phyloP scores from a whole-genome alignment of 2,888 invertebrate species.

The Pachliopta kotzebuea region DNA sequence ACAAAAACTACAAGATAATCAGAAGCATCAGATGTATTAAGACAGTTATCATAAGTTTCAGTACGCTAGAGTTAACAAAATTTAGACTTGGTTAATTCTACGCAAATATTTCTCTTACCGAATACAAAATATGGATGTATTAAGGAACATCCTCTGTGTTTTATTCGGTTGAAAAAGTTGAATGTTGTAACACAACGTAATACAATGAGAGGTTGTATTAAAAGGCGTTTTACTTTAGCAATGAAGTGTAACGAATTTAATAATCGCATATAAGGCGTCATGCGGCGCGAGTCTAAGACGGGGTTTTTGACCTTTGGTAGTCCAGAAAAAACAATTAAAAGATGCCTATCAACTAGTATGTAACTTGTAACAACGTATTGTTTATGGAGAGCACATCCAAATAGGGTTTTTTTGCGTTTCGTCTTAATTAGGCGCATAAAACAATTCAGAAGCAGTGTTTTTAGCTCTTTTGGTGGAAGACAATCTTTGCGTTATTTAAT shows the following conservation, averaged over 20 bases:
- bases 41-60: no score
- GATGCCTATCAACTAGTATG: slow-evolving; percentile 56
- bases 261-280: slow-evolving; percentile 25
- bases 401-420: slow-evolving; percentile 47
- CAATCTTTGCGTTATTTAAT: slow-evolving; percentile 11
- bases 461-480: slow-evolving; percentile 10
- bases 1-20: no score
- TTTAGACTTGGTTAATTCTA: no score
- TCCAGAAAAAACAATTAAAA: slow-evolving; percentile 64
- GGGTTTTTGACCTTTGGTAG: slow-evolving; percentile 49
- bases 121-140: background rate
- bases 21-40: no score
- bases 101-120: no score
- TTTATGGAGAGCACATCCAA: slow-evolving; percentile 43
- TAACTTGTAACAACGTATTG: slow-evolving; percentile 65
- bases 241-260: slow-evolving; percentile 29
- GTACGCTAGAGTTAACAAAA: no score
- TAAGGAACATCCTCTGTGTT: background rate
- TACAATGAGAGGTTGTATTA: slow-evolving; percentile 1
- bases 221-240: slow-evolving; percentile 12
- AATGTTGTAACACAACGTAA: slow-evolving; percentile 3
- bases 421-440: slow-evolving; percentile 49
- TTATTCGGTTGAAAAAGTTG: background rate
- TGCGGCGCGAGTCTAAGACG: slow-evolving; percentile 29
- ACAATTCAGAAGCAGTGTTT: slow-evolving; percentile 40